phyloP scores from a whole-genome alignment of 64 coral and sea anemone species.

The Acropora tenuis region DNA sequence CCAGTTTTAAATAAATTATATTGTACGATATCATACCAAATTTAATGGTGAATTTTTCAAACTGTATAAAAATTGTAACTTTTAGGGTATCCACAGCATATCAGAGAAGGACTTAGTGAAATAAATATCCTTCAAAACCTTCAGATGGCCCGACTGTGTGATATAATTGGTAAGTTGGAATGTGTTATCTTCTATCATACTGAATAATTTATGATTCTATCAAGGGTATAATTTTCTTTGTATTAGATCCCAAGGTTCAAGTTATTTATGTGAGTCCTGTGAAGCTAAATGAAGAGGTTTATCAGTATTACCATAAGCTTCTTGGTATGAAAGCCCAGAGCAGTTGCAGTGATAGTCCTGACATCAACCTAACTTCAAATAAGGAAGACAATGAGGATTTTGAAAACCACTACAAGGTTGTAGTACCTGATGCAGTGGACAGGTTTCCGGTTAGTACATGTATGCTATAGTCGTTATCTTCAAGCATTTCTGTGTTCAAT shows the following conservation, averaged over 20 bases:
- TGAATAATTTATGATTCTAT: too few species aligned
- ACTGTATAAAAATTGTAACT: background rate
- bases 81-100: constrained; percentile 84
- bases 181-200: background rate
- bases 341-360: background rate
- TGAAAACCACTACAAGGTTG: constrained; percentile 94
- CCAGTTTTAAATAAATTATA: too few species aligned
- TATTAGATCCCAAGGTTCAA: constrained; percentile 82
- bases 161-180: constrained; percentile 82
- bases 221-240: background rate
- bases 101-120: constrained; percentile 88
- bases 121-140: constrained; percentile 93
- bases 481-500: too few species aligned
- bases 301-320: constrained; percentile 96
- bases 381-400: constrained; percentile 73
- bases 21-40: too few species aligned
- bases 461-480: too few species aligned
- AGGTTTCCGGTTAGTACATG: constrained; percentile 86
- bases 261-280: constrained; percentile 97
- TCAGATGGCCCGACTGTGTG: constrained; percentile 96
- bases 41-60: too few species aligned
- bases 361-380: background rate
- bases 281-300: constrained; percentile 95
- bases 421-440: constrained; percentile 92
- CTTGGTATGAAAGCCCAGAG: constrained; percentile 96